Evolutionary conservation across 2,113 vertebrate species (phyloP).

Genomic region (Nesoenas mayeri): DNA sequence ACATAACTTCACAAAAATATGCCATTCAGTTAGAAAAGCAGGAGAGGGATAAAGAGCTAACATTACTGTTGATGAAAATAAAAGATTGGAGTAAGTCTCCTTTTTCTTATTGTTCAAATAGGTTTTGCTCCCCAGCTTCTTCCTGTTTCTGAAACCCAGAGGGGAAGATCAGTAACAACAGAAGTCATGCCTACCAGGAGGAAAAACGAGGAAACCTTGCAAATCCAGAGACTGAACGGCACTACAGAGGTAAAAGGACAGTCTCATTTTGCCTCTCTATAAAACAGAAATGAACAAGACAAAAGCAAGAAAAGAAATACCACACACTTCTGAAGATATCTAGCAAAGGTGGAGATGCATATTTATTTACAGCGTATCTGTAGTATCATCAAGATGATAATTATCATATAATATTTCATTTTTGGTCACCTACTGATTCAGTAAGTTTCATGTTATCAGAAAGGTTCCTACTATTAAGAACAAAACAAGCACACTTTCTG

Average conservation of each 20-base stretch:
- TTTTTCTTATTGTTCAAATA: background rate
- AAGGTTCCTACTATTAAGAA: background rate
- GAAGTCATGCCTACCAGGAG: background rate
- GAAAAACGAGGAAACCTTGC: background rate
- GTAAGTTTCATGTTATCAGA: background rate
- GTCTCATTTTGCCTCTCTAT: background rate
- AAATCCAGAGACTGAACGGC: background rate
- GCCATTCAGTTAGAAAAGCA: background rate
- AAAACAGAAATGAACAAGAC: background rate
- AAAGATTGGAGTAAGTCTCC: background rate
- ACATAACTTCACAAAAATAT: background rate
- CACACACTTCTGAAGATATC: background rate
- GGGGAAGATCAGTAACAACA: background rate
- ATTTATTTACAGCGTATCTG: background rate
- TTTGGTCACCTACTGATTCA: background rate
- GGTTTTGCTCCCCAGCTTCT: background rate
- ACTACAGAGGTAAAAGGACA: background rate
- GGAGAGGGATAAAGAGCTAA: background rate
- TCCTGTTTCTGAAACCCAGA: background rate
- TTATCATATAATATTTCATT: background rate
- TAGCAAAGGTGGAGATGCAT: background rate
- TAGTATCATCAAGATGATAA: background rate
- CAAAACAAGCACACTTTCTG: background rate
- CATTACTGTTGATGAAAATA: background rate
- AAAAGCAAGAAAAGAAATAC: background rate